A percentile compares a stretch with the other conserved stretches of the same genome.
Conservation (phyloP, 2,113 vertebrate genomes). For the Lepus timidus region DNA sequence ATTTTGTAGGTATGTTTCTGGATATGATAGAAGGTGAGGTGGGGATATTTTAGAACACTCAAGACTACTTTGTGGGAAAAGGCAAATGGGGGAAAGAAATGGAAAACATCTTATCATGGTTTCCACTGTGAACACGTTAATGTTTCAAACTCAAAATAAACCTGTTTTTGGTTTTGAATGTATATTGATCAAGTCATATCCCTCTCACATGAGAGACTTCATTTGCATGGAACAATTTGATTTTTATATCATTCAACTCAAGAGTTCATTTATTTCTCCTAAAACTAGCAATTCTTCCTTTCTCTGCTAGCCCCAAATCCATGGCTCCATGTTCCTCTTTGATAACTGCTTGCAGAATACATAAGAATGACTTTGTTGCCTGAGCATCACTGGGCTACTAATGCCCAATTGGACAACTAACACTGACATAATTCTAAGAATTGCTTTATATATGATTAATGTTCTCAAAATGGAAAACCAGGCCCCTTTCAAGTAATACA, state of each 20-base stretch:
- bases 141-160: conserved; percentile 10
- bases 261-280: not conserved
- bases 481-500: not conserved
- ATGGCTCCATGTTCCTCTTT: not conserved
- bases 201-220: not conserved
- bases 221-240: not conserved
- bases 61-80: not conserved
- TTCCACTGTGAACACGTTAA: not conserved
- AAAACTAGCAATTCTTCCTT: not conserved
- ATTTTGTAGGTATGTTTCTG: conserved; percentile 14
- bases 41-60: conserved; percentile 9
- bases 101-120: not conserved
- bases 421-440: not conserved
- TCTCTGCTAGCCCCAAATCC: not conserved
- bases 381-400: not conserved
- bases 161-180: not conserved
- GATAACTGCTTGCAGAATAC: not conserved
- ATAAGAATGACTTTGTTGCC: not conserved
- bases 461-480: not conserved
- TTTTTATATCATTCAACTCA: not conserved
- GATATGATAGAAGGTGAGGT: conserved; percentile 16
- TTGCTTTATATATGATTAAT: not conserved
- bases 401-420: not conserved
- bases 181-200: not conserved
- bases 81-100: rapidly evolving